A percentile compares a stretch with the other conserved stretches of the same genome.
Evolutionary conservation across 1,140 invertebrate species (phyloP).

Genomic region (Neodiprion lecontei): DNA sequence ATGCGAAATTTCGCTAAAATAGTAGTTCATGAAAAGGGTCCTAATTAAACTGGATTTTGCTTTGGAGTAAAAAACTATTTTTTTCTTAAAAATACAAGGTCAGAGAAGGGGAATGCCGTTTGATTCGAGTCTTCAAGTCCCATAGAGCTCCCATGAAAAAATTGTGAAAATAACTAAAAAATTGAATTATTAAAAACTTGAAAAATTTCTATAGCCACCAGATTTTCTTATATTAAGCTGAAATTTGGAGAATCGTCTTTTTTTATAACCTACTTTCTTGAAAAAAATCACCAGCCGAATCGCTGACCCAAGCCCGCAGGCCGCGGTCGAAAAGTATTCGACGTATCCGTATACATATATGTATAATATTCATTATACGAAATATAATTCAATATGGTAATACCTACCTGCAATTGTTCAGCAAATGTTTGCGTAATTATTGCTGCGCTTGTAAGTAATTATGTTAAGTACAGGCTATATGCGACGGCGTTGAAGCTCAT

Average conservation of each 20-base stretch:
- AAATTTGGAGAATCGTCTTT: no score
- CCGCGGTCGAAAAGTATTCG: neutral
- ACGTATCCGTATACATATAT: neutral
- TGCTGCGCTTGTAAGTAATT: neutral
- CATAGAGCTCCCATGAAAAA: no score
- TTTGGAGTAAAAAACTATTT: no score
- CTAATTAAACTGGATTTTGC: no score
- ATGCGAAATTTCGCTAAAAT: no score
- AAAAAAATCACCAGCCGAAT: no score
- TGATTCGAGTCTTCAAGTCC: no score
- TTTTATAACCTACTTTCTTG: no score
- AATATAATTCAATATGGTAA: neutral
- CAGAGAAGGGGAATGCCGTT: no score
- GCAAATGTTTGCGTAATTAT: neutral
- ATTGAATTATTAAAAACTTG: neutral
- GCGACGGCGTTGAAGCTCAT: neutral
- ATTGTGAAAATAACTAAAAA: neutral
- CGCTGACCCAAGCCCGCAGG: neutral
- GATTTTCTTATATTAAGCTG: no score
- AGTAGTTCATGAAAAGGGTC: no score
- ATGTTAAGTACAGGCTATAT: slow-evolving; percentile 1
- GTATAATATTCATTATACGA: neutral
- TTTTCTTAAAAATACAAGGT: no score
- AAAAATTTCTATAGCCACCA: neutral
- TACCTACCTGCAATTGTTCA: neutral